phyloP scores from a whole-genome alignment of 2,888 invertebrate species.

The Melipona bicolor region DNA sequence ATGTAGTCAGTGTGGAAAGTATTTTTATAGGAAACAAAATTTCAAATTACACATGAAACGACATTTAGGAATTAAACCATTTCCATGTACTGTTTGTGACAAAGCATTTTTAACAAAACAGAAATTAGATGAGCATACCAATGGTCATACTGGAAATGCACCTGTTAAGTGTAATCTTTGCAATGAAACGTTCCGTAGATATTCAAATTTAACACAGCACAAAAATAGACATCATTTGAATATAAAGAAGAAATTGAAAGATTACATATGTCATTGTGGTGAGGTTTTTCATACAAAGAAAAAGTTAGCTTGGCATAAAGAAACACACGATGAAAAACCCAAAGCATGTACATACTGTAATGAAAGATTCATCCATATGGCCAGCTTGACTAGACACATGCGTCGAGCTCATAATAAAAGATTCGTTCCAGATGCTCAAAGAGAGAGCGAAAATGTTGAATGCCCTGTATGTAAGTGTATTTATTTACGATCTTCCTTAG shows the following conservation, averaged over 20 bases:
- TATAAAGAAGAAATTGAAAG: conserved; percentile 89
- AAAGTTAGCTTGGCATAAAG: conserved; percentile 94
- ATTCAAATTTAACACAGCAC: conserved; percentile 94
- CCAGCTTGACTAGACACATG: conserved; percentile 93
- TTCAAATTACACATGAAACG: conserved; percentile 92
- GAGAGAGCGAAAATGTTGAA: conserved; percentile 88
- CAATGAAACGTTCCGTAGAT: conserved; percentile 91
- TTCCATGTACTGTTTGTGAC: conserved; percentile 90
- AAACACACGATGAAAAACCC: conserved; percentile 92
- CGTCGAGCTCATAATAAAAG: conserved; percentile 91
- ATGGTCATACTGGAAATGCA: conserved; percentile 92
- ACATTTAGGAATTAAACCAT: conserved; percentile 91
- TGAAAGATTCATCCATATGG: conserved; percentile 94
- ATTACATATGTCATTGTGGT: conserved; percentile 92
- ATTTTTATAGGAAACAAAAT: conserved; percentile 90
- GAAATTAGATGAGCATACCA: conserved; percentile 92
- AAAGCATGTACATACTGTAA: conserved; percentile 94
- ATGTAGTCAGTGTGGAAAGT: conserved; percentile 92
- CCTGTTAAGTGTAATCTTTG: conserved; percentile 93
- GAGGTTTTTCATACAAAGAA: conserved; percentile 93
- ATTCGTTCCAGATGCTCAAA: conserved; percentile 88
- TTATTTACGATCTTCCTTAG: conserved; percentile 91
- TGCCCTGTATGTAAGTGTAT: conserved; percentile 92
- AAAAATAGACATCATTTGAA: conserved; percentile 91
- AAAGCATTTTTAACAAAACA: conserved; percentile 93